phyloP scores from a whole-genome alignment of 2,888 invertebrate species.

The Drosophila rubida region DNA sequence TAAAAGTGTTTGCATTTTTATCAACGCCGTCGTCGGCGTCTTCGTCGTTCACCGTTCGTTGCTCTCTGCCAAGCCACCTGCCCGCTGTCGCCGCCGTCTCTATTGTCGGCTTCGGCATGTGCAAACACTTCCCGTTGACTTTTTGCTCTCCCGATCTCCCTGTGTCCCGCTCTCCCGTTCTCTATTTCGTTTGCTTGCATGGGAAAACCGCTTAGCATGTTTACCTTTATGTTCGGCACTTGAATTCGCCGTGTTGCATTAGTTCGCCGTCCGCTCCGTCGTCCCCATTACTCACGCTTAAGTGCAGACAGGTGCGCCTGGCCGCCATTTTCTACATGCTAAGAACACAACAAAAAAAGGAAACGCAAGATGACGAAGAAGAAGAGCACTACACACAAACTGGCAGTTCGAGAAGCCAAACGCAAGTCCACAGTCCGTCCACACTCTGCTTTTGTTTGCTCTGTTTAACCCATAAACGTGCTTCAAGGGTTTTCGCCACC shows the following conservation, averaged over 20 bases:
- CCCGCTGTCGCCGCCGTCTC: constrained; percentile 16
- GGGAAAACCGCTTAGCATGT: constrained; percentile 74
- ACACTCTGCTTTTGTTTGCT: constrained; percentile 57
- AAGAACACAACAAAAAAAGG: constrained; percentile 27
- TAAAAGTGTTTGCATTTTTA: constrained; percentile 77
- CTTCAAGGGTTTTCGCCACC: constrained; percentile 30
- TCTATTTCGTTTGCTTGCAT: background rate
- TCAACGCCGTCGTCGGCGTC: constrained; percentile 35
- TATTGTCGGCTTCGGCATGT: constrained; percentile 51
- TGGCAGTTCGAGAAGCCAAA: constrained; percentile 15
- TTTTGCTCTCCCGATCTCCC: constrained; percentile 37
- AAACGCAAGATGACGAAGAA: constrained; percentile 4
- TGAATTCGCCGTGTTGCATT: constrained; percentile 79
- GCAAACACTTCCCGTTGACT: constrained; percentile 74
- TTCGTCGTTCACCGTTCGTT: constrained; percentile 33
- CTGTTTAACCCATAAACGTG: constrained; percentile 74
- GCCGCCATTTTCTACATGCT: constrained; percentile 52
- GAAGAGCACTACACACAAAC: background rate
- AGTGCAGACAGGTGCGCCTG: constrained; percentile 62
- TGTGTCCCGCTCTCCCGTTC: background rate
- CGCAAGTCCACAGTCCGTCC: constrained; percentile 38
- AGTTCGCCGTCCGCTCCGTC: constrained; percentile 46
- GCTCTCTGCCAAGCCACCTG: constrained; percentile 19
- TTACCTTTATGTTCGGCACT: constrained; percentile 76
- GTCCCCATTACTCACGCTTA: constrained; percentile 59